phyloP scores from a whole-genome alignment of 2,113 vertebrate species.

The Microcebus lehilahytsara region DNA sequence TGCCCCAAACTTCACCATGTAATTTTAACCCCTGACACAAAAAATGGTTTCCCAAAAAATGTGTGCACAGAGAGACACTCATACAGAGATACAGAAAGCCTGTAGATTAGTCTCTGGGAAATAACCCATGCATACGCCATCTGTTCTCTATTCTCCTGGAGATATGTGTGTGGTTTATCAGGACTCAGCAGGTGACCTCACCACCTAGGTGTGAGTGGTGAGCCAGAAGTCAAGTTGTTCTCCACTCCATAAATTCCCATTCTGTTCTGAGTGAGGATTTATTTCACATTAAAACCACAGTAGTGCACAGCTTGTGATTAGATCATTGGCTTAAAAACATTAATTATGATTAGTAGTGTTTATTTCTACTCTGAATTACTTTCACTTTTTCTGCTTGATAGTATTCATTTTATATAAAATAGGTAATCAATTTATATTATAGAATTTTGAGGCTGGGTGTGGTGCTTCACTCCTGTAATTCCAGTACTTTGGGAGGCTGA shows the following conservation, averaged over 20 bases:
- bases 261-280: not conserved
- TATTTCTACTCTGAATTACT: constrained; percentile 13
- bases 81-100: not conserved
- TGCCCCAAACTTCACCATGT: not conserved
- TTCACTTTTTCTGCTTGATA: constrained; percentile 32
- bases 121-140: not conserved
- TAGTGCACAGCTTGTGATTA: not conserved
- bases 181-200: not conserved
- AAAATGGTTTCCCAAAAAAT: not conserved
- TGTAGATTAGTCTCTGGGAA: not conserved
- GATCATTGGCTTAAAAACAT: not conserved
- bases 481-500: no score
- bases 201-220: not conserved
- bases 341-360: not conserved
- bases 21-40: not conserved
- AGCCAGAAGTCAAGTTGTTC: not conserved
- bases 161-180: not conserved
- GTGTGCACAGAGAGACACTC: not conserved
- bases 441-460: not conserved
- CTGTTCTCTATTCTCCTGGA: not conserved
- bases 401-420: constrained; percentile 8
- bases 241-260: not conserved
- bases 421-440: not conserved
- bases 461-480: no score
- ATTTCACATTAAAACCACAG: not conserved